A percentile compares a stretch with the other conserved stretches of the same genome.
Evolutionary conservation across 2,113 vertebrate genomes (phyloP).

Genomic region (Aix galericulata): DNA sequence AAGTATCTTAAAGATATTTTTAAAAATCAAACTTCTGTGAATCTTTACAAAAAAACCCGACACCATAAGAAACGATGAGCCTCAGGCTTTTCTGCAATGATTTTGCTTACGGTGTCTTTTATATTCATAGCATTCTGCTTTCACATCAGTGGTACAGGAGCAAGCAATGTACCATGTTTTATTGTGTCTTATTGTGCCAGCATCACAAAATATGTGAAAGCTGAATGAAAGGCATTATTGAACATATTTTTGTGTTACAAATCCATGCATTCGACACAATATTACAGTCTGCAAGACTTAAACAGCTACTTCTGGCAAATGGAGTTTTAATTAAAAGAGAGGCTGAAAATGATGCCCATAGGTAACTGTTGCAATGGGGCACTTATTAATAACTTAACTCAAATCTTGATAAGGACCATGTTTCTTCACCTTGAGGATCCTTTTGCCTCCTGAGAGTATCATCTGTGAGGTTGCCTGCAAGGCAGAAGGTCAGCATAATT

Average conservation of each 20-base stretch:
- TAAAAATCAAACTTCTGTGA: background rate
- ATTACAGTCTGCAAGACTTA: background rate
- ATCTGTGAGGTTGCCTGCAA: background rate
- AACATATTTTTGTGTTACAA: conserved; percentile 4
- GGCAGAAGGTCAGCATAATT: conserved; percentile 27
- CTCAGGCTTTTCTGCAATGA: background rate
- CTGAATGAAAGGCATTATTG: conserved; percentile 12
- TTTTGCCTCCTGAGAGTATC: background rate
- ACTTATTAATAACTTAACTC: conserved; percentile 6
- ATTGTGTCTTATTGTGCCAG: conserved; percentile 16
- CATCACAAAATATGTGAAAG: background rate
- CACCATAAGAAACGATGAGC: background rate
- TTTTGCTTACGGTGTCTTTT: conserved; percentile 20
- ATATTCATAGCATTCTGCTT: background rate
- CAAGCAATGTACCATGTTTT: conserved; percentile 9
- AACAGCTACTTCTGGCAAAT: conserved; percentile 7
- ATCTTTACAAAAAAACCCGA: background rate
- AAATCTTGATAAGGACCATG: background rate
- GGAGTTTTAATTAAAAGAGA: conserved; percentile 49
- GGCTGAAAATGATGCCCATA: background rate
- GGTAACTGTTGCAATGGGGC: background rate
- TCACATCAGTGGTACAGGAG: background rate
- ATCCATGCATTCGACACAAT: background rate
- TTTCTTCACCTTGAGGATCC: background rate
- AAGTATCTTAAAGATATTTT: background rate